These are phyloP conservation scores for Adelphocoris suturalis DNA, from an alignment of 2,888 invertebrate genomes.

Conservation along the genomic window DNA sequence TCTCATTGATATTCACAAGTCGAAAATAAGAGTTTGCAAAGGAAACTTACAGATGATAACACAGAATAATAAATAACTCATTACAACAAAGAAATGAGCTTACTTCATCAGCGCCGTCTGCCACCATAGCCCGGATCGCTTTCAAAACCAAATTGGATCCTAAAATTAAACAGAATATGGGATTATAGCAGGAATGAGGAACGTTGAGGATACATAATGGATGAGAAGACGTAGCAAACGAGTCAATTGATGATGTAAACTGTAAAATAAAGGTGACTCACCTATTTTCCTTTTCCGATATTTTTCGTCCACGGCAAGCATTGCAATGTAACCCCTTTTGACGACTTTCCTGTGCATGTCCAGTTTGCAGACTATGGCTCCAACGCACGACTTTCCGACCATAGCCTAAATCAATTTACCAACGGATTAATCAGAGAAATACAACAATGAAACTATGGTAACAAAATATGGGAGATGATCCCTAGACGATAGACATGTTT, in stretches of 20 bases:
- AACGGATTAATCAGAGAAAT: not conserved
- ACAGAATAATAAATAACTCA: not conserved
- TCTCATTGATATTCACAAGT: not conserved
- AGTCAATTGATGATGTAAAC: too few species aligned
- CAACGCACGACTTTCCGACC: conserved; percentile 92
- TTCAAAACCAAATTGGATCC: conserved; percentile 83
- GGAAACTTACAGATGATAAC: not conserved
- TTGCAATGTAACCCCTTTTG: conserved; percentile 98
- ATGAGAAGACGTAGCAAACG: too few species aligned
- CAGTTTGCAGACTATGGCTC: conserved; percentile 99
- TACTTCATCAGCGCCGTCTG: conserved; percentile 96
- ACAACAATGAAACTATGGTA: too few species aligned
- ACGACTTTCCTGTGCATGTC: conserved; percentile 94
- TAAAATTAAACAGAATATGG: conserved; percentile 77
- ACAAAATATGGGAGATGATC: not conserved
- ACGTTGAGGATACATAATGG: too few species aligned
- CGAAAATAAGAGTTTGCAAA: not conserved
- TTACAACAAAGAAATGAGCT: conserved; percentile 55
- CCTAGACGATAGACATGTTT: too few species aligned
- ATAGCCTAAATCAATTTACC: conserved; percentile 83
- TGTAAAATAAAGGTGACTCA: conserved; percentile 76
- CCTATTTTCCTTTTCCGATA: conserved; percentile 97
- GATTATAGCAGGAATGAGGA: not conserved
- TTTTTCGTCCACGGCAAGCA: conserved; percentile 98
- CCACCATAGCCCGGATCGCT: conserved; percentile 91